phyloP scores from a whole-genome alignment of 2,113 vertebrate species.

The Panthera leo region DNA sequence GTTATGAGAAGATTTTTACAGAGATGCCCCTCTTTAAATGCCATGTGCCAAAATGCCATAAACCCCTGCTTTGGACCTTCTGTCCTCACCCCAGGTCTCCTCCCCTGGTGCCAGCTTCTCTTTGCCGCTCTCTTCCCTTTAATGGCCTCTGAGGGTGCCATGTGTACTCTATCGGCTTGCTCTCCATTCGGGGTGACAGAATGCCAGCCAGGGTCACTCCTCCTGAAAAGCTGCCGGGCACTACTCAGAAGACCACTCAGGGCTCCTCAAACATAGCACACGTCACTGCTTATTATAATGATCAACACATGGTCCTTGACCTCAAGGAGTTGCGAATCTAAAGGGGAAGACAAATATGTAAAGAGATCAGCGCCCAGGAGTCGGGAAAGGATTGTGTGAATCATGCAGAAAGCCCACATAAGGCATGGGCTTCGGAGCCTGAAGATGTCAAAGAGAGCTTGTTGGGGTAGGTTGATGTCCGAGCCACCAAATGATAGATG shows the following conservation, averaged over 20 bases:
- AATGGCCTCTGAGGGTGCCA: rapidly evolving
- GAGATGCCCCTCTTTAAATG: neutral
- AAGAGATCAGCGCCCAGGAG: neutral
- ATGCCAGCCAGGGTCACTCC: rapidly evolving
- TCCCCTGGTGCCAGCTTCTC: neutral
- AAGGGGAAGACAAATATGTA: neutral
- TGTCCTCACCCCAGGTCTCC: neutral
- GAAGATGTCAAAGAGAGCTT: neutral
- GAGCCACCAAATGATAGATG: neutral
- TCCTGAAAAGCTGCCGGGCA: neutral
- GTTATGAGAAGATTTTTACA: neutral
- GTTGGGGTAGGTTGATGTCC: neutral
- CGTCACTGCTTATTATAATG: neutral
- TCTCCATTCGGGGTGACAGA: rapidly evolving
- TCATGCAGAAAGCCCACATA: rapidly evolving
- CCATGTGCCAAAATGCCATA: neutral
- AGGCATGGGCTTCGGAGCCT: neutral
- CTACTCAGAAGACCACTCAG: no score
- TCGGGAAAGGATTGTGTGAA: neutral
- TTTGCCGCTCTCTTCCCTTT: neutral
- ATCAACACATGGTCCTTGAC: neutral
- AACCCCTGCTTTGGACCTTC: neutral
- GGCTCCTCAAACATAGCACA: rapidly evolving
- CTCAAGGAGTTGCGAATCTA: neutral
- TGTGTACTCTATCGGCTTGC: neutral